Evolutionary conservation across 1,140 invertebrate species (phyloP), one percentile per base, ranked within the genome.

Genomic region (Idris sp.): DNA sequence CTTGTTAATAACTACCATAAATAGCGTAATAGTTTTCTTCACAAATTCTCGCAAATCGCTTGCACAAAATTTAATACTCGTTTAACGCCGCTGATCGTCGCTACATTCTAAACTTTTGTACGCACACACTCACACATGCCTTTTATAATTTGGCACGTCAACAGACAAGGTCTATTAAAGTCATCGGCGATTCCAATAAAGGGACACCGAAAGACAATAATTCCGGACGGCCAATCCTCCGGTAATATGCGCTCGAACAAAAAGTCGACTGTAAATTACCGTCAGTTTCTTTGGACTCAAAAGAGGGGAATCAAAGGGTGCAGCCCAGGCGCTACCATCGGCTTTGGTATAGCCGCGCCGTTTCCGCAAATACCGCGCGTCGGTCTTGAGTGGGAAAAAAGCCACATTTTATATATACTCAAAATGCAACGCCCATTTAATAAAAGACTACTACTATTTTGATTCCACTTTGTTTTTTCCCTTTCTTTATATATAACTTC

Each of bases 281-380:
- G 64, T 43, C 2, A 48, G 41, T 44, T 65, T 54, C 40, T 65
- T 46, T 54, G 14, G 28, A 38, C 61, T 15, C 36, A 53, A 53
- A 53, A 54, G 40, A 41, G 62, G 62, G 51, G 64, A 48, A 68
- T 58, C 33, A 53, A 51, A 61, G 65, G 65, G 65, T 49, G 53
- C 53, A 58, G 54, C 48, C 46, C 65, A 38, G 65, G 41, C 58
- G 43, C 68, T 62, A 58, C 58, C 59, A 62, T 40, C 58, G 31
- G 25, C 51, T 61, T 41, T 68, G 9, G 44, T 35, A 15, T 54
- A n/a, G n/a, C 48, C 31, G 35, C 46, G 62, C 43, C 22, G 51
- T 65, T 67, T 74, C 71, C 58, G 64, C 49, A 64, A 71, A 54
- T 71, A 43, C 44, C 61, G 30, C 61, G 30, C 61, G 51, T 69